These are phyloP conservation scores for Ophion obscuratus DNA, from an alignment of 2,888 invertebrate species.

Conservation along the genomic window DNA sequence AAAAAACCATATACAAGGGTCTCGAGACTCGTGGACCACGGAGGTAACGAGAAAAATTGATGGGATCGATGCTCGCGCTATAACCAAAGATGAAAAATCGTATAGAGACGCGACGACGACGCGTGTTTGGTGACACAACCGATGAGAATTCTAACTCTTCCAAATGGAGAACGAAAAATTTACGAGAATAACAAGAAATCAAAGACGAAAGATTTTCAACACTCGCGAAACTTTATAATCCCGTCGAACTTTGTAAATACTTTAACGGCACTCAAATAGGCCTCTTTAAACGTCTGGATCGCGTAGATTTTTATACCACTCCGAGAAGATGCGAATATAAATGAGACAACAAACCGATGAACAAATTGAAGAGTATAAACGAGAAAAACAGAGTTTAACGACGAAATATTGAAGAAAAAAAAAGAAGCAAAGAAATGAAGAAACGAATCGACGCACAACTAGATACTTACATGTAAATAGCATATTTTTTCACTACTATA, in stretches of 20 bases:
- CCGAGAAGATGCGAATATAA: conserved; percentile 64
- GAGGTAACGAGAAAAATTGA: conserved; percentile 14
- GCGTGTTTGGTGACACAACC: conserved; percentile 19
- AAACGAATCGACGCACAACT: conserved; percentile 82
- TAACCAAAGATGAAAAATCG: conserved; percentile 13
- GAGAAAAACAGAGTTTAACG: conserved; percentile 65
- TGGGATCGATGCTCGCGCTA: conserved; percentile 27
- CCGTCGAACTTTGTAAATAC: conserved; percentile 70
- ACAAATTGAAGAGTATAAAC: conserved; percentile 52
- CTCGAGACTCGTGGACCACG: conserved; percentile 21
- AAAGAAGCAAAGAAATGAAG: conserved; percentile 72
- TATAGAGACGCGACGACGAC: conserved; percentile 7
- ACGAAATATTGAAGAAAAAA: conserved; percentile 37
- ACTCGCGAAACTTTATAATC: conserved; percentile 55
- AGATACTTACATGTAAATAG: conserved; percentile 82
- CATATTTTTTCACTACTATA: conserved; percentile 82
- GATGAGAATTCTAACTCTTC: conserved; percentile 57
- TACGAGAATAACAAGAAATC: conserved; percentile 38
- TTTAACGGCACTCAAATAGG: conserved; percentile 69
- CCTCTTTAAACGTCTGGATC: conserved; percentile 73
- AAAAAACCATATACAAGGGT: background rate
- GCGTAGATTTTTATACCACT: conserved; percentile 82
- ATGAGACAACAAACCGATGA: conserved; percentile 59
- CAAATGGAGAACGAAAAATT: conserved; percentile 21
- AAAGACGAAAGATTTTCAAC: conserved; percentile 29